A percentile compares a stretch with the other conserved stretches of the same genome.
phyloP scores from a whole-genome alignment of 2,797 vertebrate species.

The Propithecus perrieri region DNA sequence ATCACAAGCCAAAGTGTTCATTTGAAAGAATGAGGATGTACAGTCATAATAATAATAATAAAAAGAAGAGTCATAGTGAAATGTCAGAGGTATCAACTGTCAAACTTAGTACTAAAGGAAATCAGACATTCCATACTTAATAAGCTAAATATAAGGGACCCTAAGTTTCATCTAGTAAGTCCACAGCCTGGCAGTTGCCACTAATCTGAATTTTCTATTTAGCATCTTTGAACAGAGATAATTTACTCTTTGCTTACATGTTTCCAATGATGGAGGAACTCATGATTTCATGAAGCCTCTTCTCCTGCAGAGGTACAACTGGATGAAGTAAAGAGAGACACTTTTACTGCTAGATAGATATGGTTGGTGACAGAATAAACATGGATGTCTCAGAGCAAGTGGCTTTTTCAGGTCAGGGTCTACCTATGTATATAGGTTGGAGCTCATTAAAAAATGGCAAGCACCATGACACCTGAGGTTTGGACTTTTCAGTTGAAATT shows the following conservation, averaged over 20 bases:
- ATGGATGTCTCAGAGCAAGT: not conserved
- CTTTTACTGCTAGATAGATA: not conserved
- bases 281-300: not conserved
- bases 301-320: not conserved
- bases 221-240: not conserved
- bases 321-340: not conserved
- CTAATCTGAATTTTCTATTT: not conserved
- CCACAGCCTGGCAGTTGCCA: not conserved
- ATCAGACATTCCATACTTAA: too few species aligned
- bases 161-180: not conserved
- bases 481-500: not conserved
- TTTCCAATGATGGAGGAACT: not conserved
- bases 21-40: too few species aligned
- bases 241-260: not conserved
- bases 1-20: too few species aligned
- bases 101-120: too few species aligned
- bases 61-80: too few species aligned
- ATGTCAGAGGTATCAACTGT: too few species aligned
- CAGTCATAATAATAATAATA: too few species aligned
- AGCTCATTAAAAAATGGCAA: not conserved
- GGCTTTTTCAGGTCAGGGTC: not conserved
- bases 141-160: not conserved
- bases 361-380: not conserved
- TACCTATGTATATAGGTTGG: not conserved
- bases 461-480: not conserved